Conservation (phyloP, 2,113 vertebrate species). For the Notarius quadriscutis region DNA sequence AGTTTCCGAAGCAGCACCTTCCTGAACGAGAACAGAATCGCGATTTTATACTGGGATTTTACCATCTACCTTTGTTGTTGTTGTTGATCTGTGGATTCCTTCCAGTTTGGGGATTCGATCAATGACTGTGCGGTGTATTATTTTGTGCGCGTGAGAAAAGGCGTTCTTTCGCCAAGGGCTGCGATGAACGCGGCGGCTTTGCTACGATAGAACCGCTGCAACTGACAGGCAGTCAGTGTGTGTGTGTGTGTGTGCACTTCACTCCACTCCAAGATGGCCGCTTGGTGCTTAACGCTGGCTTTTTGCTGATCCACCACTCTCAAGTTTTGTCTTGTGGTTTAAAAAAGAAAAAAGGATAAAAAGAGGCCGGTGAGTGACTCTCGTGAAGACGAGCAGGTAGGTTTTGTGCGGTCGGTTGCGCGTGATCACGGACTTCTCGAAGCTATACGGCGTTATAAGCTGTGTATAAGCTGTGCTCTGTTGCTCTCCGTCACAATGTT, state of each 20-base stretch:
- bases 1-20: conserved; percentile 85
- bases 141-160: conserved; percentile 28
- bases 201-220: conserved; percentile 82
- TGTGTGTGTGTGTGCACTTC: conserved; percentile 83
- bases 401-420: not conserved
- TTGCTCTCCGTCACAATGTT: conserved; percentile 42
- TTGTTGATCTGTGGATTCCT: conserved; percentile 15
- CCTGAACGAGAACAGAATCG: conserved; percentile 51
- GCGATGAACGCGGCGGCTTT: conserved; percentile 79
- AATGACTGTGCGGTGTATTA: not conserved
- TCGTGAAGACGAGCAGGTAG: conserved; percentile 41
- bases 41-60: conserved; percentile 5
- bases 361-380: not conserved
- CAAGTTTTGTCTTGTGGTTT: conserved; percentile 95
- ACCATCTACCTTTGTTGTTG: not conserved
- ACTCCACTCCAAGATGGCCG: conserved; percentile 99
- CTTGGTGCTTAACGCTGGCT: conserved; percentile 94
- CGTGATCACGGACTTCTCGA: not conserved
- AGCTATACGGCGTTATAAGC: not conserved
- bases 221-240: conserved; percentile 84
- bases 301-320: conserved; percentile 94
- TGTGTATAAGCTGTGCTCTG: not conserved
- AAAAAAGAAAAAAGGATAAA: not conserved
- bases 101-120: not conserved
- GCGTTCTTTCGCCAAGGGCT: conserved; percentile 45